Evolutionary conservation across 2,888 invertebrate species (phyloP).

Genomic region (Tholera decimalis): DNA sequence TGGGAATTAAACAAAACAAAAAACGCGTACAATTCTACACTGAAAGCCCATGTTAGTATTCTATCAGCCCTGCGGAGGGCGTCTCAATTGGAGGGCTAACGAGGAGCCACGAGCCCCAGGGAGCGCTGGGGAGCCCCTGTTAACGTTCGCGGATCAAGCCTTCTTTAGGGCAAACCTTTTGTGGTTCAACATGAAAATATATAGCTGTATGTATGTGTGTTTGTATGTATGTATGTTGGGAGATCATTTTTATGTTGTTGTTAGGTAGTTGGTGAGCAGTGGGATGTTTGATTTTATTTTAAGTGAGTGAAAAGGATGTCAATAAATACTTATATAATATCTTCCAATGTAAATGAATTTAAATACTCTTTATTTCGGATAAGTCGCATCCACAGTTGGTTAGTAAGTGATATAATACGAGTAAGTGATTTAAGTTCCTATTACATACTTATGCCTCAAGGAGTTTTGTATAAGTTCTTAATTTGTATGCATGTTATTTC

Average conservation of each 20-base stretch:
- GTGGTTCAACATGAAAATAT: slow-evolving; percentile 36
- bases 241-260: slow-evolving; percentile 9
- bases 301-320: neutral
- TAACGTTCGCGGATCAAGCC: slow-evolving; percentile 64
- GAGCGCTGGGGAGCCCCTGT: slow-evolving; percentile 55
- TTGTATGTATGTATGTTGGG: slow-evolving; percentile 2
- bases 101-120: slow-evolving; percentile 77
- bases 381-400: too few species aligned
- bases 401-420: too few species aligned
- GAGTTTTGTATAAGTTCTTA: too few species aligned
- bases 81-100: slow-evolving; percentile 81
- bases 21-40: slow-evolving; percentile 18
- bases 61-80: slow-evolving; percentile 59
- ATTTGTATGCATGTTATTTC: too few species aligned
- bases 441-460: too few species aligned
- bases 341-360: too few species aligned
- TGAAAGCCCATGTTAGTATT: slow-evolving; percentile 38
- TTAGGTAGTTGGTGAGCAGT: neutral
- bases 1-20: slow-evolving; percentile 45
- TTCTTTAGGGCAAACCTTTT: slow-evolving; percentile 50
- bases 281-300: neutral
- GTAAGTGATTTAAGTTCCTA: too few species aligned
- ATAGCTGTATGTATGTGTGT: slow-evolving; percentile 3
- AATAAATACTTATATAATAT: too few species aligned
- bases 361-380: too few species aligned